phyloP scores from a whole-genome alignment of 2,888 invertebrate species.

The Pristionchus exspectatus region DNA sequence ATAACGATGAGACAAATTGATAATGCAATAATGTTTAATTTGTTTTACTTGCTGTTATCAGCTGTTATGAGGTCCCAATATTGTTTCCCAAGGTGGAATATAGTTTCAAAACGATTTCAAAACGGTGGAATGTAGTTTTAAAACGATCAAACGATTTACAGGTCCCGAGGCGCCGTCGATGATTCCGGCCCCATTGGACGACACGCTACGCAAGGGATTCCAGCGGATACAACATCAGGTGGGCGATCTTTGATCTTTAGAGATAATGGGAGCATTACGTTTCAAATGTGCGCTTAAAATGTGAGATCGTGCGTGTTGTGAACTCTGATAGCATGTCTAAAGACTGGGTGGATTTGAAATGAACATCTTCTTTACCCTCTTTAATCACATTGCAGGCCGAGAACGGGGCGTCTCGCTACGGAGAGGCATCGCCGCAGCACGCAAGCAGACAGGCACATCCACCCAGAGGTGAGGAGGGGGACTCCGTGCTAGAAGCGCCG shows the following conservation, averaged over 20 bases:
- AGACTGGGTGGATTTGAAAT: too few relatives aligned
- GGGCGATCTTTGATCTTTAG: not conserved
- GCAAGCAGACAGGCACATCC: slow-evolving; percentile 24
- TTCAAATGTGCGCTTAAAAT: too few relatives aligned
- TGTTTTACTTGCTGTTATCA: too few relatives aligned
- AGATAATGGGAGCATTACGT: not conserved
- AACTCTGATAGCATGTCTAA: too few relatives aligned
- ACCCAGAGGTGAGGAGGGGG: slow-evolving; percentile 6
- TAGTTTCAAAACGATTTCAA: too few relatives aligned
- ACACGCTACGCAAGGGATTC: slow-evolving; percentile 96
- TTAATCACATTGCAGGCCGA: not conserved
- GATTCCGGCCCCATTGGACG: slow-evolving; percentile 92
- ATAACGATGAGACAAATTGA: not conserved
- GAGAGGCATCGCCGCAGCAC: slow-evolving; percentile 46
- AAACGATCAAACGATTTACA: too few relatives aligned
- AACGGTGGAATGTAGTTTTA: too few relatives aligned
- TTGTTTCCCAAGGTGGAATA: too few relatives aligned
- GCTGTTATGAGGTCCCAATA: too few relatives aligned
- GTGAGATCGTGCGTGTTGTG: too few relatives aligned
- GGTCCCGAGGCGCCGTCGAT: slow-evolving; percentile 84
- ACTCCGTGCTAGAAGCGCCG: not conserved
- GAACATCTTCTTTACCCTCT: too few relatives aligned
- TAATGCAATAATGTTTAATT: too few relatives aligned
- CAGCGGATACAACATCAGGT: slow-evolving; percentile 90
- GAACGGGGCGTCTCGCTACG: slow-evolving; percentile 20